Evolutionary conservation across 2,888 invertebrate species (phyloP), one percentile per base, ranked within the genome.

Genomic region (Caenorhabditis imperialis): DNA sequence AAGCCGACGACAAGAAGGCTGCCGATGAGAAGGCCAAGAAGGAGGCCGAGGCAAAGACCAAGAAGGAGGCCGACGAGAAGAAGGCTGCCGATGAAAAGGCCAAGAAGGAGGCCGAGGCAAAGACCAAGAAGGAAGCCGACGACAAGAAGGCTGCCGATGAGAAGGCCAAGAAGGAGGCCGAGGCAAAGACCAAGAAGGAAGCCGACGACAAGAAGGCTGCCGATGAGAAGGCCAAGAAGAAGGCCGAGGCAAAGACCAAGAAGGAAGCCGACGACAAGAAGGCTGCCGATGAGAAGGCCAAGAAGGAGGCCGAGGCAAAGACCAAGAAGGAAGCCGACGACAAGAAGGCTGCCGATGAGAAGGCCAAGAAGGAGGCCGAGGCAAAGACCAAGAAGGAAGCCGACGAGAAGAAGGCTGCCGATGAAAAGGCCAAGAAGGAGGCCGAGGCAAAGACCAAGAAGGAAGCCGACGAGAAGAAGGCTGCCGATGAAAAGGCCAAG

Each of bases 391-490:
- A 20, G 22, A 63, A 3, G 53, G 38, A 45, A 1, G 47, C 44
- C 18, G 67, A 67, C n/a, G 45, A 70, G 33, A 16, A 53, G 50
- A 45, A 53, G 22, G 23, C 23, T 14, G 25, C 27, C 30, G 30
- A 51, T 25, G 44, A 42, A 23, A 53, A 42, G 58, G 44, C 18
- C 20, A 35, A 20, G 22, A 63, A 3, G 53, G 38, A 45, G 1
- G 25, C 27, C 10, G 30, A 51, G 33, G 44, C 45, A 23, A 53
- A 42, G 58, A 48, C 18, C 18, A 35, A 20, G 16, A 63, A 3
- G 53, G 38, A 45, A 2, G 47, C 44, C 18, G 67, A 67, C n/a
- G 45, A 70, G 33, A 16, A 53, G 50, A 45, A 53, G 22, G 23
- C 23, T 14, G 25, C 27, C 30, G 30, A 51, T 25, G 44, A 42